Conservation (phyloP, 2,888 invertebrate species). For the Epistrophe grossulariae region DNA sequence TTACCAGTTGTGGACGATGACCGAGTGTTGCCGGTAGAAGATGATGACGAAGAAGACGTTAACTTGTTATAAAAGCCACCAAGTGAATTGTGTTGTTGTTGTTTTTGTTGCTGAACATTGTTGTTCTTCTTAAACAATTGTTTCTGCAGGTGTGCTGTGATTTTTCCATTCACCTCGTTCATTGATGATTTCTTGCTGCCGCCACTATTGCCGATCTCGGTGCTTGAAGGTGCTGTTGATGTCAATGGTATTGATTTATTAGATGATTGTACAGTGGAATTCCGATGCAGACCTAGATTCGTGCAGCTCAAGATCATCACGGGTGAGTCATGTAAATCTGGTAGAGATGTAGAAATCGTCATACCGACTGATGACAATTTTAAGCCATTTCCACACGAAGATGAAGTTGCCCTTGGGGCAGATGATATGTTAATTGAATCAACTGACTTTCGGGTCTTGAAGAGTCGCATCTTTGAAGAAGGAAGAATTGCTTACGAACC, state of each 20-base stretch:
- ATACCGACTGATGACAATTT: slow-evolving; percentile 76
- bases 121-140: slow-evolving; percentile 67
- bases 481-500: background rate
- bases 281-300: slow-evolving; percentile 79
- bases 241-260: slow-evolving; percentile 73
- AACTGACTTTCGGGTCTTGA: slow-evolving; percentile 83
- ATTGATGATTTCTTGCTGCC: slow-evolving; percentile 62
- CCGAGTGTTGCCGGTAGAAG: slow-evolving; percentile 49
- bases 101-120: slow-evolving; percentile 53
- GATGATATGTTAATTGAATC: slow-evolving; percentile 81
- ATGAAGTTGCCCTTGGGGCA: slow-evolving; percentile 66
- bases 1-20: slow-evolving; percentile 51
- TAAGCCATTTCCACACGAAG: slow-evolving; percentile 72
- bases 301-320: slow-evolving; percentile 83
- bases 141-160: slow-evolving; percentile 77
- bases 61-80: slow-evolving; percentile 62
- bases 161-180: slow-evolving; percentile 71
- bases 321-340: slow-evolving; percentile 83
- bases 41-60: slow-evolving; percentile 40
- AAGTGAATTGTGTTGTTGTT: slow-evolving; percentile 60
- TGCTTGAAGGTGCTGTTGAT: slow-evolving; percentile 58
- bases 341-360: slow-evolving; percentile 82
- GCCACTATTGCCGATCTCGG: slow-evolving; percentile 24
- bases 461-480: slow-evolving; percentile 81
- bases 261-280: slow-evolving; percentile 74